phyloP scores from a whole-genome alignment of 2,113 vertebrate species.

The Calcarius ornatus region DNA sequence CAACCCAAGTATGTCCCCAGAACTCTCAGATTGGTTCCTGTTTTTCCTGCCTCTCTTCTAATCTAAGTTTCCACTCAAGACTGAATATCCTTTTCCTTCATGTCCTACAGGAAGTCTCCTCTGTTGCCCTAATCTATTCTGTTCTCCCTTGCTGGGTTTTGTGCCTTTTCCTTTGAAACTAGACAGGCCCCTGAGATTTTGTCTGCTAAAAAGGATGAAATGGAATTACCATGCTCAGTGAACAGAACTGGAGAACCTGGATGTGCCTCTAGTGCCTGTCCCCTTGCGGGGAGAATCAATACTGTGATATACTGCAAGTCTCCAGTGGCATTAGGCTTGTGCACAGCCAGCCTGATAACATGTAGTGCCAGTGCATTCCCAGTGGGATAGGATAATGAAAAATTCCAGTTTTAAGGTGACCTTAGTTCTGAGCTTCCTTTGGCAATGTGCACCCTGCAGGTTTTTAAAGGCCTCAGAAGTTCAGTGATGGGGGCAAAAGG shows the following conservation, averaged over 20 bases:
- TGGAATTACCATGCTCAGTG: background rate
- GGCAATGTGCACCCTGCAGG: background rate
- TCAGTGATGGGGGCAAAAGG: background rate
- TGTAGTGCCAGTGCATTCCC: background rate
- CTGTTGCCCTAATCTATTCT: background rate
- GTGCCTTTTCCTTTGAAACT: background rate
- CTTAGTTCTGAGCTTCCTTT: background rate
- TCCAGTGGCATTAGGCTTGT: background rate
- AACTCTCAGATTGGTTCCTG: background rate
- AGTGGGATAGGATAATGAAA: background rate
- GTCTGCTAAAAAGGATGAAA: background rate
- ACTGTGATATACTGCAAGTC: background rate
- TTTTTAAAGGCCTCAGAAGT: background rate
- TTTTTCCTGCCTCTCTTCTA: background rate
- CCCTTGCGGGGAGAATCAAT: background rate
- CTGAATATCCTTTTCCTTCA: background rate
- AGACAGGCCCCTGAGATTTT: background rate
- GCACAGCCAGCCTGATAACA: background rate
- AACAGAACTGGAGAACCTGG: background rate
- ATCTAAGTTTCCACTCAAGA: background rate
- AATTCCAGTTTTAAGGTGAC: background rate
- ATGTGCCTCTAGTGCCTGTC: background rate
- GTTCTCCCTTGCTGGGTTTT: background rate
- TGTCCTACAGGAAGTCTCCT: background rate
- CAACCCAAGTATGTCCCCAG: background rate